A percentile compares a stretch with the other conserved stretches of the same genome.
Evolutionary conservation across 2,888 invertebrate species (phyloP).

Genomic region (Fragum fragum): DNA sequence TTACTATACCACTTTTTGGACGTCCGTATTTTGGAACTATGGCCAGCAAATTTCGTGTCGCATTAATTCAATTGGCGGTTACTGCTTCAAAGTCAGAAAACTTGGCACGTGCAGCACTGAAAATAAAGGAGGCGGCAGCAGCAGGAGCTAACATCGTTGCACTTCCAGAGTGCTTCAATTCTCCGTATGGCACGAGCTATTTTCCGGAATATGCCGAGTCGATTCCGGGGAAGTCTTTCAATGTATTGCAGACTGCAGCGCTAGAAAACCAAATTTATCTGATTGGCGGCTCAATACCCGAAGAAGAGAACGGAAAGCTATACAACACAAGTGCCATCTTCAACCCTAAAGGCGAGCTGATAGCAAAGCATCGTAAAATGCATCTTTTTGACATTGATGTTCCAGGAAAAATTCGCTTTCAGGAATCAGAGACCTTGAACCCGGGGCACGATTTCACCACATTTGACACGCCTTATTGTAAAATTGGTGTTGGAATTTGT

Average conservation of each 20-base stretch:
- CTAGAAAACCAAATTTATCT: conserved; percentile 92
- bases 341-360: conserved; percentile 92
- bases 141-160: conserved; percentile 90
- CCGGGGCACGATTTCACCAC: conserved; percentile 92
- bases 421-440: conserved; percentile 94
- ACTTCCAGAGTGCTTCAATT: conserved; percentile 97
- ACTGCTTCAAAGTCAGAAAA: conserved; percentile 92
- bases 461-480: conserved; percentile 91
- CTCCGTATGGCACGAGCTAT: conserved; percentile 93
- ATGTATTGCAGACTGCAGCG: conserved; percentile 92
- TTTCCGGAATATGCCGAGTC: conserved; percentile 95
- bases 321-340: conserved; percentile 96
- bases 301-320: conserved; percentile 90
- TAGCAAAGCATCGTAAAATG: conserved; percentile 95
- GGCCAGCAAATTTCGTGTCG: conserved; percentile 89
- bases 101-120: conserved; percentile 91
- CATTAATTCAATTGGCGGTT: conserved; percentile 94
- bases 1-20: no score
- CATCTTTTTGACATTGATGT: conserved; percentile 99
- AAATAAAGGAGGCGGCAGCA: conserved; percentile 91
- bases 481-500: conserved; percentile 97
- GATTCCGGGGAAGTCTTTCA: conserved; percentile 93
- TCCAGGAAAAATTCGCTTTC: conserved; percentile 96
- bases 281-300: conserved; percentile 97
- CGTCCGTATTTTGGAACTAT: conserved; percentile 18